Evolutionary conservation across 2,797 vertebrate species (phyloP), one percentile per base, ranked within the genome.

Genomic region (Novumbra hubbsi): DNA sequence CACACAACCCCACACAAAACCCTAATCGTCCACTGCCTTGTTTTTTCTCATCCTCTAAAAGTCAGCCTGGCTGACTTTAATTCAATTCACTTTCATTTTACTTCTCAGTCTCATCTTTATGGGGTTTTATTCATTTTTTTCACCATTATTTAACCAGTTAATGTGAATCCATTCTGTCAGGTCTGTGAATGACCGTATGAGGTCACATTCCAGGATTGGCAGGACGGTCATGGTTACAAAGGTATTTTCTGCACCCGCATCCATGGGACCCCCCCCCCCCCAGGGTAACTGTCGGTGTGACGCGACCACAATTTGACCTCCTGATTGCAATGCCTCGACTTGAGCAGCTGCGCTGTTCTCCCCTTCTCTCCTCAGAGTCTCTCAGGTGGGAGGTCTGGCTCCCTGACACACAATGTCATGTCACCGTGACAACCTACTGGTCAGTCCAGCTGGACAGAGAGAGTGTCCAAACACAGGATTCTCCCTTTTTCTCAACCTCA

Each of bases 41-140:
- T 67, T 73, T 81, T 55, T 72, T 60, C 76, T 80, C 74, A 80
- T 45, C 34, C 16, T 72, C 68, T 50, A n/a, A 7, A 63, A 70
- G 50, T 82, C 68, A 55, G 16, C 15, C 5, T 27, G 4, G 45
- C 27, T 27, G 70, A 73, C 21, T 14, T 17, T 52, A 0, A 0
- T 68, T 60, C 55, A 34, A 72, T n/a, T 78, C 52, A 12, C 70
- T 66, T 70, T 69, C 72, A 73, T 55, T 73, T 68, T 34, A 28
- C 24, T 11, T 32, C 27, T 60, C 55, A 48, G n/a, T 48, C 21
- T 15, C 5, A 19, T 27, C 15, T 24, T 66, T 63, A 52, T 7
- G 4, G 14, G 4, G 16, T 45, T 28, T 45, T 68, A 14, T 48
- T 5, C 1, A 21, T 68, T 3, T 15, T 8, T 27, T 5, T 12